phyloP scores from a whole-genome alignment of 1,140 invertebrate species.

The Myzus persicae region DNA sequence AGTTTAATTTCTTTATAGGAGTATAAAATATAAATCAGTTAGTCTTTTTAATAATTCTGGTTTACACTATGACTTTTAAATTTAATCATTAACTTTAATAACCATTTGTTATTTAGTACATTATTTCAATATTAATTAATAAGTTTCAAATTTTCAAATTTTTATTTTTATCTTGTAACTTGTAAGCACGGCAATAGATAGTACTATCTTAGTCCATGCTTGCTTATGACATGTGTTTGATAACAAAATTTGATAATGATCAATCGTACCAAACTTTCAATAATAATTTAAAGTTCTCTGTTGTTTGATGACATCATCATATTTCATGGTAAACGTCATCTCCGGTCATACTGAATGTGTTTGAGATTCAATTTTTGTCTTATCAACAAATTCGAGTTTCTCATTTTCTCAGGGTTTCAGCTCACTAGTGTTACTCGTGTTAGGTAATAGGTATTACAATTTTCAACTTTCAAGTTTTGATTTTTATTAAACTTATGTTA shows the following conservation, averaged over 20 bases:
- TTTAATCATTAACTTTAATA: no score
- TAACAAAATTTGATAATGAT: conserved; percentile 8
- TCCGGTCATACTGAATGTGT: neutral
- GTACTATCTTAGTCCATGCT: no score
- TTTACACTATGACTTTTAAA: neutral
- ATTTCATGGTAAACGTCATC: conserved; percentile 38
- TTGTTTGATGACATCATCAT: conserved; percentile 48
- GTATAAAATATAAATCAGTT: neutral
- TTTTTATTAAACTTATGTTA: neutral
- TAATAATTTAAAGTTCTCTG: neutral
- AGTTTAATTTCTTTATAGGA: neutral
- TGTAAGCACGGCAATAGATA: no score
- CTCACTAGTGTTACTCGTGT: neutral
- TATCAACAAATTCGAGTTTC: conserved; percentile 24
- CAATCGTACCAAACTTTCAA: conserved; percentile 17
- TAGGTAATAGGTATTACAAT: no score
- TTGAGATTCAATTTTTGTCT: conserved; percentile 1
- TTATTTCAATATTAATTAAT: no score
- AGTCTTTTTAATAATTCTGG: neutral
- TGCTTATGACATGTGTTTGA: conserved; percentile 10
- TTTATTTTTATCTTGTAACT: no score
- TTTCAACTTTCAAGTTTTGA: neutral
- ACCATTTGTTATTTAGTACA: neutral
- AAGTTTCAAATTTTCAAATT: no score
- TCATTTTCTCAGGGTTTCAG: neutral